A percentile compares a stretch with the other conserved stretches of the same genome.
Conservation (phyloP, 2,113 vertebrate genomes). For the Pleuronectes platessa region DNA sequence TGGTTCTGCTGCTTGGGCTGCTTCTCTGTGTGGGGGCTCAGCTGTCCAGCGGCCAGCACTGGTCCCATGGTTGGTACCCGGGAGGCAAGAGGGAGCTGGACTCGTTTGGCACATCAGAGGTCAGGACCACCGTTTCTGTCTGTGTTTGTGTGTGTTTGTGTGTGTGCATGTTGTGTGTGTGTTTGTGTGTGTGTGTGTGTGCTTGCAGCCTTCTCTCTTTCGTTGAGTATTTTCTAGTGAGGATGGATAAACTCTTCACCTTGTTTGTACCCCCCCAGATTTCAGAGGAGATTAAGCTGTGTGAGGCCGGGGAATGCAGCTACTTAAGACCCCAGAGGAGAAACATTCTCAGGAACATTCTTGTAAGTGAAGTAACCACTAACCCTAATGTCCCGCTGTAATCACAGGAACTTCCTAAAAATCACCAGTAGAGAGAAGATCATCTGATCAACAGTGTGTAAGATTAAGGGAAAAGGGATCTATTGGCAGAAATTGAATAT, state of each 20-base stretch:
- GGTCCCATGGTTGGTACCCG: constrained; percentile 92
- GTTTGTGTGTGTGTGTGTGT: no score
- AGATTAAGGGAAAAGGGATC: no score
- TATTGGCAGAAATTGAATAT: no score
- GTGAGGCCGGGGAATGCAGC: constrained; percentile 82
- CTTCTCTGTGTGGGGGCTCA: constrained; percentile 78
- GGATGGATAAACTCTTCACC: not conserved
- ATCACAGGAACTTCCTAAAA: no score
- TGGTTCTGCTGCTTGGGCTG: constrained; percentile 82
- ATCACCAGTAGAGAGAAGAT: no score
- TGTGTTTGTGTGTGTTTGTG: no score
- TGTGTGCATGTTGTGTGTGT: no score
- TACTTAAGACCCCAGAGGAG: constrained; percentile 81
- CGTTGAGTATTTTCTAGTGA: not conserved
- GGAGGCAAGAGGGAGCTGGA: constrained; percentile 87
- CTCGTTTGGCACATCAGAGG: constrained; percentile 76
- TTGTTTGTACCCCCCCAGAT: constrained; percentile 60
- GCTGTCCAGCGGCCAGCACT: constrained; percentile 85
- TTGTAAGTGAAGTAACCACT: constrained; percentile 76
- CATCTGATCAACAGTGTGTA: no score
- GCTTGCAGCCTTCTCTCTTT: not conserved
- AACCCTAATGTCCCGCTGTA: not conserved
- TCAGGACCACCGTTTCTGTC: constrained; percentile 46
- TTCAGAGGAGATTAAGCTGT: constrained; percentile 83
- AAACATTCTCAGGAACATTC: constrained; percentile 77